Conservation (phyloP, 2,888 invertebrate species). For the Netelia virgata region DNA sequence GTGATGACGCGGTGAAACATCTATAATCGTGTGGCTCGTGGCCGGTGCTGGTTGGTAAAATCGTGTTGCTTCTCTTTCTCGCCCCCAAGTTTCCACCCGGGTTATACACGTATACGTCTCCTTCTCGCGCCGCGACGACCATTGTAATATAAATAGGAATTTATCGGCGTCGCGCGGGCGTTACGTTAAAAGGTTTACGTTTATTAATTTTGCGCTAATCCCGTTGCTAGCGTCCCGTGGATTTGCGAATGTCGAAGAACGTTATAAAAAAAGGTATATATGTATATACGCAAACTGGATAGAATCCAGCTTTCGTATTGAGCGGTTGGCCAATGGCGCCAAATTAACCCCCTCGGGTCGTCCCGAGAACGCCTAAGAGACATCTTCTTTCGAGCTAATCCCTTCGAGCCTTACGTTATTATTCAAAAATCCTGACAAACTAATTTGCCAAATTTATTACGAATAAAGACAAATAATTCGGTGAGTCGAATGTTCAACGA, state of each 20-base stretch:
- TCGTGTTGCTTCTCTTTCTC: slow-evolving; percentile 50
- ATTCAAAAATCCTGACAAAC: too few species aligned
- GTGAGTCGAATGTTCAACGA: too few species aligned
- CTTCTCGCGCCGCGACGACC: slow-evolving; percentile 67
- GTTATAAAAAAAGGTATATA: slow-evolving; percentile 25
- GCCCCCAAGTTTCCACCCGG: slow-evolving; percentile 17
- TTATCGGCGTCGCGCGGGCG: slow-evolving; percentile 80
- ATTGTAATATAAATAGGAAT: slow-evolving; percentile 83
- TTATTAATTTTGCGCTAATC: slow-evolving; percentile 83
- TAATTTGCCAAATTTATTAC: too few species aligned
- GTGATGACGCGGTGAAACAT: slow-evolving; percentile 82
- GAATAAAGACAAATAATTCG: too few species aligned
- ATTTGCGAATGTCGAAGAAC: slow-evolving; percentile 55
- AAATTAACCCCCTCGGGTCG: slow-evolving; percentile 55
- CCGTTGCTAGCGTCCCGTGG: slow-evolving; percentile 71
- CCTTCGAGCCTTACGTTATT: too few species aligned
- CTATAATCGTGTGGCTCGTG: slow-evolving; percentile 81
- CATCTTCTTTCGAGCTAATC: slow-evolving; percentile 53
- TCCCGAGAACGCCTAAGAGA: slow-evolving; percentile 30
- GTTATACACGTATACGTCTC: slow-evolving; percentile 31
- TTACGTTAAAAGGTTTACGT: slow-evolving; percentile 83
- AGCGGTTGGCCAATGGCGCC: slow-evolving; percentile 61
- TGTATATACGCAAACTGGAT: neutral
- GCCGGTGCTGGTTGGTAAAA: slow-evolving; percentile 59
- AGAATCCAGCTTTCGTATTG: slow-evolving; percentile 44